Conservation (phyloP, 2,888 invertebrate species). For the Hirudinaria manillensis region DNA sequence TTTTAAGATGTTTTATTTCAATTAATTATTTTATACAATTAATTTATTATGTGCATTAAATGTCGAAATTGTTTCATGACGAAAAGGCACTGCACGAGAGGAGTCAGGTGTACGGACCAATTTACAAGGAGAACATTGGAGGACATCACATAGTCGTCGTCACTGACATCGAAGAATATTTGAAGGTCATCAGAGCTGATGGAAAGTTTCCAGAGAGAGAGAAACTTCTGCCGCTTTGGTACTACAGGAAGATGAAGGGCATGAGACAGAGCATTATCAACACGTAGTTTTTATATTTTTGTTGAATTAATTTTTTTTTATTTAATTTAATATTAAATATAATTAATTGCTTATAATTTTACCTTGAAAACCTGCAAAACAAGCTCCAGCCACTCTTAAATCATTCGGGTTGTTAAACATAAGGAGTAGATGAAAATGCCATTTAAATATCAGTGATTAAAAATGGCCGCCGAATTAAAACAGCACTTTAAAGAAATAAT, state of each 20-base stretch:
- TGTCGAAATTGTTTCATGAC: background rate
- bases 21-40: background rate
- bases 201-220: constrained; percentile 47
- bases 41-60: too few relatives aligned
- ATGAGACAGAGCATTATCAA: constrained; percentile 51
- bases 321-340: background rate
- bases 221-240: constrained; percentile 50
- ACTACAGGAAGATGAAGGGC: constrained; percentile 47
- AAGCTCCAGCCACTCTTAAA: too few relatives aligned
- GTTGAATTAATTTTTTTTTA: background rate
- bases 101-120: constrained; percentile 45
- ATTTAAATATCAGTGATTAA: too few relatives aligned
- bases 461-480: too few relatives aligned
- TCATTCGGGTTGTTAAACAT: too few relatives aligned
- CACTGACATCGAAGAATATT: constrained; percentile 49
- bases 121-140: constrained; percentile 51
- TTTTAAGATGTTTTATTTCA: background rate
- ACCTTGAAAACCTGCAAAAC: too few relatives aligned
- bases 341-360: too few relatives aligned
- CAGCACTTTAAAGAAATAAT: too few relatives aligned
- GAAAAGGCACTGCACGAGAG: constrained; percentile 46
- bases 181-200: constrained; percentile 45
- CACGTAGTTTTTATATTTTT: constrained; percentile 46
- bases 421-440: too few relatives aligned
- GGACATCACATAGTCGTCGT: constrained; percentile 47